Evolutionary conservation across 2,113 vertebrate genomes (phyloP).

Genomic region (Copsychus sechellarum): DNA sequence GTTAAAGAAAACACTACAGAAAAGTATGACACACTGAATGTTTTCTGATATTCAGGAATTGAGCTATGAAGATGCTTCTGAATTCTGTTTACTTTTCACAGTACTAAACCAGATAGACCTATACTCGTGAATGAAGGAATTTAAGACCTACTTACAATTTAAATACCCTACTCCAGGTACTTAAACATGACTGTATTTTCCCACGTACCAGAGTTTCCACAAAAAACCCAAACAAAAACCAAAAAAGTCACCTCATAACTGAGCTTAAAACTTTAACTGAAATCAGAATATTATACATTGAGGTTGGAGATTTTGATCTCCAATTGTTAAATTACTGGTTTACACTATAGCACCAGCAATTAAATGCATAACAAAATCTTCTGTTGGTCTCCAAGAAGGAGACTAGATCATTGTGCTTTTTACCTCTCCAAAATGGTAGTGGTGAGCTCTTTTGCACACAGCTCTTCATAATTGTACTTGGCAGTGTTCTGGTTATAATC

Average conservation of each 20-base stretch:
- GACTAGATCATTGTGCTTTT: neutral
- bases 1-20: neutral
- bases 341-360: neutral
- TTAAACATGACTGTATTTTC: neutral
- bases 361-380: neutral
- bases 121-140: no score
- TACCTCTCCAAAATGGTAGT: constrained; percentile 77
- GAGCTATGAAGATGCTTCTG: neutral
- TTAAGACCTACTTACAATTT: neutral
- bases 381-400: neutral
- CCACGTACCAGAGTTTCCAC: neutral
- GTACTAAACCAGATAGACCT: neutral
- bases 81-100: neutral
- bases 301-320: neutral
- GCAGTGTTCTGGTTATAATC: constrained; percentile 98
- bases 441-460: constrained; percentile 87
- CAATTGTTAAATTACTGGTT: neutral
- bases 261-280: neutral
- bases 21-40: neutral
- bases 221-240: no score
- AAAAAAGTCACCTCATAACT: neutral
- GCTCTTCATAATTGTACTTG: constrained; percentile 89
- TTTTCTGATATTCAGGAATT: neutral
- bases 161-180: neutral
- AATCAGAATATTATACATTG: neutral